These are phyloP conservation scores for Siniperca scherzeri DNA, from an alignment of 2,797 vertebrate genomes.

Conservation along the genomic window DNA sequence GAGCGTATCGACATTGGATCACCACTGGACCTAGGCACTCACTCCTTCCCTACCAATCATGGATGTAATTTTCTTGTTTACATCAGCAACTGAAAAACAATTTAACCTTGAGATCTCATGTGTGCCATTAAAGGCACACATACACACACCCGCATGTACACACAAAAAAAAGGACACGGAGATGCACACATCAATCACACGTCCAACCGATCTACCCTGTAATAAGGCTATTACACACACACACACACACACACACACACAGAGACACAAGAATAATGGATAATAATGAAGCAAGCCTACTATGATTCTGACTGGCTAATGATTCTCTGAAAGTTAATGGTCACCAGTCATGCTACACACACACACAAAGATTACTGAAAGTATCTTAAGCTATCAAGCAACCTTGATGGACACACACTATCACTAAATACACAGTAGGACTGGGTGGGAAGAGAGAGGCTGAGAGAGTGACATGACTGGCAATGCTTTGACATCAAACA, in stretches of 20 bases:
- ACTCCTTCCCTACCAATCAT: conserved; percentile 12
- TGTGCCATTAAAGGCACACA: conserved; percentile 43
- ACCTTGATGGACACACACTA: conserved; percentile 45
- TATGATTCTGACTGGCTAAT: conserved; percentile 32
- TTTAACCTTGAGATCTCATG: conserved; percentile 69
- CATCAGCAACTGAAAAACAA: conserved; percentile 45
- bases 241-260: conserved; percentile 40
- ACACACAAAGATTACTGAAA: conserved; percentile 45
- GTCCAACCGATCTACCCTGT: conserved; percentile 49
- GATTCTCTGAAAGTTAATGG: conserved; percentile 43
- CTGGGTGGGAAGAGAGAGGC: neutral
- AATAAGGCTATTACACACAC: conserved; percentile 61
- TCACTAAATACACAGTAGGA: conserved; percentile 32
- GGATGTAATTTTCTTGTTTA: conserved; percentile 60
- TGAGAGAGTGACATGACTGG: conserved; percentile 14
- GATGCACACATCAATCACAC: conserved; percentile 60
- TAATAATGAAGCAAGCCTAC: neutral
- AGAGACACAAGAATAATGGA: conserved; percentile 44
- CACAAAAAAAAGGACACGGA: conserved; percentile 18
- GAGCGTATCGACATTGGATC: neutral
- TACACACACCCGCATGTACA: conserved; percentile 5
- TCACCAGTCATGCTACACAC: conserved; percentile 41
- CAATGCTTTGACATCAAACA: conserved; percentile 37
- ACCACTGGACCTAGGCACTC: neutral
- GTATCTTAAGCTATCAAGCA: conserved; percentile 49